Conservation (phyloP, 2,888 invertebrate genomes). For the Helicoverpa assulta region DNA sequence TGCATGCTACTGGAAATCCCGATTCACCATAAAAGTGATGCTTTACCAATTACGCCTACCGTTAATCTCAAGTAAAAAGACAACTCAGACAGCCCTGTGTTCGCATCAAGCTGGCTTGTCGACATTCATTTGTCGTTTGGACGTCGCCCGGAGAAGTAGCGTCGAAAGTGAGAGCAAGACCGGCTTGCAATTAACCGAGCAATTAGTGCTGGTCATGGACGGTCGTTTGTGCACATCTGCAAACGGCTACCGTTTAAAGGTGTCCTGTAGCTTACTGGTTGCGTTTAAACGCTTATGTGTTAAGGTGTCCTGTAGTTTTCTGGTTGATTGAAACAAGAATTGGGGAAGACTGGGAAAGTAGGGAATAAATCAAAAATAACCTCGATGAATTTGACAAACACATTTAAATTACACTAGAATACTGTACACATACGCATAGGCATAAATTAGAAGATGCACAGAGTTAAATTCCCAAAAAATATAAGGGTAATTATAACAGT, state of each 20-base stretch:
- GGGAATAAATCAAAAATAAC: too few species aligned
- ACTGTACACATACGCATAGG: too few species aligned
- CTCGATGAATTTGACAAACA: too few species aligned
- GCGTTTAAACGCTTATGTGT: slow-evolving; percentile 14
- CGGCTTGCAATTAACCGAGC: slow-evolving; percentile 67
- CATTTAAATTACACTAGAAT: too few species aligned
- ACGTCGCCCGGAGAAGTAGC: slow-evolving; percentile 45
- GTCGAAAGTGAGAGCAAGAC: slow-evolving; percentile 70
- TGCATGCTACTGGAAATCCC: background rate
- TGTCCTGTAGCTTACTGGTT: slow-evolving; percentile 2
- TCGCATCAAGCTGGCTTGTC: slow-evolving; percentile 46
- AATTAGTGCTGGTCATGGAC: slow-evolving; percentile 69
- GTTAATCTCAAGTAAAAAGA: background rate
- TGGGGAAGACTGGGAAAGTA: too few species aligned
- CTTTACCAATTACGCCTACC: background rate
- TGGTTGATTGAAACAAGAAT: background rate
- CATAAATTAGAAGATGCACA: too few species aligned
- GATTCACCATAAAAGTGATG: too few species aligned
- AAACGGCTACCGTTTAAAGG: slow-evolving; percentile 40
- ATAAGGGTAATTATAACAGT: too few species aligned
- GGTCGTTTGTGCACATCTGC: slow-evolving; percentile 61
- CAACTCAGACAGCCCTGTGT: slow-evolving; percentile 48
- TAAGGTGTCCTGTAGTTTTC: background rate
- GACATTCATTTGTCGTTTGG: slow-evolving; percentile 61
- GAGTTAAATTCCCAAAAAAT: too few species aligned